phyloP scores from a whole-genome alignment of 2,113 vertebrate genomes.

The Heterocephalus glaber region DNA sequence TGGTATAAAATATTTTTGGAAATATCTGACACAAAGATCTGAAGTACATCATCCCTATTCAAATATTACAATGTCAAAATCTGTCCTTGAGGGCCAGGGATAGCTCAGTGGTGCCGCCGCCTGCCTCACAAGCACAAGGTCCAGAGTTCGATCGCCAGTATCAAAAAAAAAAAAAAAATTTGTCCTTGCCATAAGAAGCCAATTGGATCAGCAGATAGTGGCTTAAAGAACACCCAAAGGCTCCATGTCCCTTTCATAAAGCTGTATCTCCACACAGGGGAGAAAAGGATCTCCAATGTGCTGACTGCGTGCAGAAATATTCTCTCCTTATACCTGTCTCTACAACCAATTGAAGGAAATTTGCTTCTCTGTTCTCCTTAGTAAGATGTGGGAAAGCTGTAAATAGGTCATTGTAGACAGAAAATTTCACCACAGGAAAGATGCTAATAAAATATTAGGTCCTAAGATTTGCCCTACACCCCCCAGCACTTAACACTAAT shows the following conservation, averaged over 20 bases:
- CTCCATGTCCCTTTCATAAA: not conserved
- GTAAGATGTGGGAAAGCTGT: not conserved
- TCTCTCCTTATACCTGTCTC: not conserved
- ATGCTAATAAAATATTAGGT: not conserved
- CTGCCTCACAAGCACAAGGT: no score
- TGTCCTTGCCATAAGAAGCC: not conserved
- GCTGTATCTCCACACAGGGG: not conserved
- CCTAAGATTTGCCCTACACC: not conserved
- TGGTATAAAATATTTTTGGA: not conserved
- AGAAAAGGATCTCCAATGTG: not conserved
- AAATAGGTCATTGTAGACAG: not conserved
- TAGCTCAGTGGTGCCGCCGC: no score
- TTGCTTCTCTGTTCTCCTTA: not conserved
- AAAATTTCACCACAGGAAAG: conserved; percentile 27
- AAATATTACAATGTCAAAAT: not conserved
- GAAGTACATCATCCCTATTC: not conserved
- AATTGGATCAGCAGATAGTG: not conserved
- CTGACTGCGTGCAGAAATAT: not conserved
- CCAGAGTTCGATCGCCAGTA: no score
- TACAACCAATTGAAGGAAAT: not conserved
- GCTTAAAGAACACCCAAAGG: not conserved
- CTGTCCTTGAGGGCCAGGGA: no score
- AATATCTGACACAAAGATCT: not conserved
- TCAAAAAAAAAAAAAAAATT: no score
- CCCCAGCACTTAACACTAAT: not conserved